Evolutionary conservation across 1,140 invertebrate genomes (phyloP).

Genomic region (Drosophila burlai): DNA sequence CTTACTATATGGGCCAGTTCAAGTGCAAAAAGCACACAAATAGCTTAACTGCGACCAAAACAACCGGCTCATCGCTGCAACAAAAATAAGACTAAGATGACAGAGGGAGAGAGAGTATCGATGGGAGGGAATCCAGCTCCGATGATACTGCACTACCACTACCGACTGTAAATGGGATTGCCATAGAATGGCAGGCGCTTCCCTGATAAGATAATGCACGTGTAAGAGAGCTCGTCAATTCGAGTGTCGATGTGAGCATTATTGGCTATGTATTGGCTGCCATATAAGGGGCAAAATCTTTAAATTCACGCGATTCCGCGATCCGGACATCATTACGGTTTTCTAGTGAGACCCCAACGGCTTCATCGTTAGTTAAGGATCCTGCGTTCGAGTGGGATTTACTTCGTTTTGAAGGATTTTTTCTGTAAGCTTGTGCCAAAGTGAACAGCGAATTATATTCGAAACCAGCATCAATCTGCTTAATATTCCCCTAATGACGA

Average conservation of each 20-base stretch:
- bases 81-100: slow-evolving; percentile 21
- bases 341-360: slow-evolving; percentile 19
- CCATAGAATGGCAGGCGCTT: slow-evolving; percentile 34
- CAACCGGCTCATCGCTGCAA: slow-evolving; percentile 21
- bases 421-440: slow-evolving; percentile 38
- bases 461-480: background rate
- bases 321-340: slow-evolving; percentile 52
- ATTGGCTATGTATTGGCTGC: slow-evolving; percentile 52
- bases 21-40: slow-evolving; percentile 76
- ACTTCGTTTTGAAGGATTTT: slow-evolving; percentile 27
- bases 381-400: slow-evolving; percentile 7
- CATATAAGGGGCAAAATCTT: slow-evolving; percentile 60
- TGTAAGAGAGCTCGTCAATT: slow-evolving; percentile 43
- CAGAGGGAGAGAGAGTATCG: background rate
- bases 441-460: background rate
- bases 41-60: slow-evolving; percentile 44
- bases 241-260: slow-evolving; percentile 40
- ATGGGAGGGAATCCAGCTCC: slow-evolving; percentile 28
- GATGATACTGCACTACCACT: slow-evolving; percentile 24
- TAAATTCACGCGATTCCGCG: slow-evolving; percentile 58
- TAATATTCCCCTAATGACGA: background rate
- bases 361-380: slow-evolving; percentile 12
- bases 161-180: slow-evolving; percentile 45
- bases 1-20: slow-evolving; percentile 57
- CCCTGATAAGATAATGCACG: slow-evolving; percentile 73